Conservation (phyloP, 2,113 vertebrate genomes). For the Ctenomys sociabilis region DNA sequence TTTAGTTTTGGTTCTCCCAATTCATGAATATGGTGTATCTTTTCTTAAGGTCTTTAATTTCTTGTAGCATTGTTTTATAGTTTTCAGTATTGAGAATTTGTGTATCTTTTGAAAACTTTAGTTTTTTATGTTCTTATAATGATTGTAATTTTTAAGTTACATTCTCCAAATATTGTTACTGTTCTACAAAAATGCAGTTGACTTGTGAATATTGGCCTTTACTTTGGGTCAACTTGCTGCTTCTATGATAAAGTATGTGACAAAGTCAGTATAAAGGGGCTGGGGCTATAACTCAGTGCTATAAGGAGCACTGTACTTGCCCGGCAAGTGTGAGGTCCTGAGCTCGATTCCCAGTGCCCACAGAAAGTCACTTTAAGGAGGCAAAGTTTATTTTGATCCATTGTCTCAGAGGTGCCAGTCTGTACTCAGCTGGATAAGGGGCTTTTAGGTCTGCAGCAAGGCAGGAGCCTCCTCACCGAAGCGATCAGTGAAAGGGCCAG, state of each 20-base stretch:
- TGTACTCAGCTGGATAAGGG: neutral
- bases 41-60: neutral
- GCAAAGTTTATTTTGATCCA: neutral
- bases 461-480: neutral
- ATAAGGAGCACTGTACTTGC: no score
- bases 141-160: neutral
- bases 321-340: no score
- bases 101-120: neutral
- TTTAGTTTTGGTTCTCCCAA: neutral
- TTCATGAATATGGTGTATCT: neutral
- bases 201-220: slow-evolving; percentile 1
- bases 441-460: neutral
- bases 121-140: neutral
- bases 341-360: no score
- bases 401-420: neutral
- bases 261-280: neutral
- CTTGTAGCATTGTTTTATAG: neutral
- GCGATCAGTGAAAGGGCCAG: neutral
- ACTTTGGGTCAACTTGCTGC: neutral
- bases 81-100: neutral
- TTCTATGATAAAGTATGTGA: neutral
- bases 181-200: neutral
- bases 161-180: slow-evolving; percentile 4
- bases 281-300: no score
- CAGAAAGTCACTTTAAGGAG: neutral